Evolutionary conservation across 2,797 vertebrate species (phyloP).

Genomic region (Aulostomus chinensis): DNA sequence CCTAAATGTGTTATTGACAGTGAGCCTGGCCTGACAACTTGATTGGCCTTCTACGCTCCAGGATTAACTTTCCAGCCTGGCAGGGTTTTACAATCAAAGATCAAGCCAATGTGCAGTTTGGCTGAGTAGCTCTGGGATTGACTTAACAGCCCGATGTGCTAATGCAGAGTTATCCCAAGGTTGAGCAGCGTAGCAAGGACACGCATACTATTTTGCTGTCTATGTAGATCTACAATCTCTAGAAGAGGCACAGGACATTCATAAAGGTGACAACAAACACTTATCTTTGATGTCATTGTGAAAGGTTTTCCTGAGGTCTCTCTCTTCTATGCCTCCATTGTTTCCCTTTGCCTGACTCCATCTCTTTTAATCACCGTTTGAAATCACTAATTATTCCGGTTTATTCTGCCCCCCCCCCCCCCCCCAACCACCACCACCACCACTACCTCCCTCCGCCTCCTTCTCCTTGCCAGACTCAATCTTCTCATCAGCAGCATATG

Average conservation of each 20-base stretch:
- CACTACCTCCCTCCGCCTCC: neutral
- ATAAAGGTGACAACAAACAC: conserved; percentile 36
- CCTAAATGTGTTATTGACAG: conserved; percentile 69
- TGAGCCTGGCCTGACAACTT: conserved; percentile 63
- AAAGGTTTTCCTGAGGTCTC: conserved; percentile 17
- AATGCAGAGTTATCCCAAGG: conserved; percentile 75
- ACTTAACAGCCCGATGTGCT: conserved; percentile 73
- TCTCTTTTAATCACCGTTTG: conserved; percentile 45
- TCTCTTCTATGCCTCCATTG: conserved; percentile 23
- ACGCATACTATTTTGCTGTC: conserved; percentile 31
- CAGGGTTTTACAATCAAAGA: conserved; percentile 73
- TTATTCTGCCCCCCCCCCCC: conserved; percentile 6
- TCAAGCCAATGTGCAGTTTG: conserved; percentile 67
- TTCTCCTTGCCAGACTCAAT: conserved; percentile 26
- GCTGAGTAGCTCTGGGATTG: conserved; percentile 74
- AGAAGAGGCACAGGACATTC: conserved; percentile 8
- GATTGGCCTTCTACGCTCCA: conserved; percentile 61
- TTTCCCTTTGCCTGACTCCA: conserved; percentile 21
- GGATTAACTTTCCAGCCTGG: conserved; percentile 73
- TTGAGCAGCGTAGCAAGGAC: conserved; percentile 64
- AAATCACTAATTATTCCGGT: conserved; percentile 54
- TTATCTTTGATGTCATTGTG: conserved; percentile 11
- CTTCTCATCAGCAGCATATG: conserved; percentile 40
- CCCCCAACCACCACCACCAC: too few relatives aligned
- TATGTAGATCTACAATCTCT: conserved; percentile 35